Evolutionary conservation across 2,113 vertebrate genomes (phyloP).

Genomic region (Cricetomys ansorgei): DNA sequence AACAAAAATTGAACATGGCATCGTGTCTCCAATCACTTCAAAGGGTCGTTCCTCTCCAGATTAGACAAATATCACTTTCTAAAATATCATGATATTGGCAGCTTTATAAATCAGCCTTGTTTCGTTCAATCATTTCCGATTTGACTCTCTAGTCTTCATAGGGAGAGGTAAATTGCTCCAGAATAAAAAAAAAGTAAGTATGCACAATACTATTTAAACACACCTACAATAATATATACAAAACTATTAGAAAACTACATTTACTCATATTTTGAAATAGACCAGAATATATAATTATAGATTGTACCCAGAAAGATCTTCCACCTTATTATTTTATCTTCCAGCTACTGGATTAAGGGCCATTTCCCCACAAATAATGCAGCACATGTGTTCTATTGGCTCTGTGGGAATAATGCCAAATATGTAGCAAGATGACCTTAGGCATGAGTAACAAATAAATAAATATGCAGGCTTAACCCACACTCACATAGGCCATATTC

Average conservation of each 20-base stretch:
- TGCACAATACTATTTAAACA: background rate
- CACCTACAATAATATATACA: background rate
- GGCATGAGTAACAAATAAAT: background rate
- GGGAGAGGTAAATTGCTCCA: slow-evolving; percentile 1
- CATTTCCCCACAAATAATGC: background rate
- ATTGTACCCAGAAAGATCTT: background rate
- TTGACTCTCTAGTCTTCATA: background rate
- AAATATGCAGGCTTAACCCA: background rate
- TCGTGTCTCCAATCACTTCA: slow-evolving; percentile 18
- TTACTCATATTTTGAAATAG: slow-evolving; percentile 30
- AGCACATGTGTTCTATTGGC: background rate
- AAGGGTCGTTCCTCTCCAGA: slow-evolving; percentile 62
- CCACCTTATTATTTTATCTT: background rate
- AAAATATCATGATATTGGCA: slow-evolving; percentile 53
- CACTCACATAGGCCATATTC: background rate
- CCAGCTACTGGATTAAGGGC: background rate
- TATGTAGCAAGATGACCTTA: background rate
- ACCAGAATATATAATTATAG: background rate
- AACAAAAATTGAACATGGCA: slow-evolving; percentile 57
- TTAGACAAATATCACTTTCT: slow-evolving; percentile 53
- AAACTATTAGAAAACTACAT: background rate
- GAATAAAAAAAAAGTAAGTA: background rate
- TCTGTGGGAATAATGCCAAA: background rate
- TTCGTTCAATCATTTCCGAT: slow-evolving; percentile 64
- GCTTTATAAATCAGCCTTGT: slow-evolving; percentile 64